Evolutionary conservation across 2,888 invertebrate species (phyloP), one percentile per base, ranked within the genome.

Genomic region (Trissolcus brochymenae): DNA sequence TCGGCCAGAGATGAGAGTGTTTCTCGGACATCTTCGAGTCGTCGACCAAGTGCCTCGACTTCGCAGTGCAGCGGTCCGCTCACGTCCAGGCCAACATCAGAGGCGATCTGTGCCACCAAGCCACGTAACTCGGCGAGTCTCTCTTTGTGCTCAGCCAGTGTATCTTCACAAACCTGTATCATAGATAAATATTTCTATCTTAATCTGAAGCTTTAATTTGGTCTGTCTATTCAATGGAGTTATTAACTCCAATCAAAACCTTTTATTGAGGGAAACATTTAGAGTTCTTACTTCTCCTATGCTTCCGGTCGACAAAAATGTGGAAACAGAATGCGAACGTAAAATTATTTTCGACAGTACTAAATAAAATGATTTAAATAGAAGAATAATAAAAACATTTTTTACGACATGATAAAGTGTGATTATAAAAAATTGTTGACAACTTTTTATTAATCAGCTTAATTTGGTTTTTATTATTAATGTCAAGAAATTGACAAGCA

Each of bases 41-140:
- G 91, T 72, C 93, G 91, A 50, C 94, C 95, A 61, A 96, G 89
- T 0, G 94, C 93, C 82, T 95, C 94, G 11, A 95, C 93, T 88
- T 96, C 95, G 25, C 93, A 93, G 78, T 94, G 94, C 73, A 95
- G 90, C 0, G 95, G 92, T 3, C 93, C 91, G 29, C 94, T 93
- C 11, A 92, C 92, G 84, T 93, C 93, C 79, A 94, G 87, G 13
- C 95, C 95, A 9, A 96, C 95, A 85, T 95, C 94, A 21, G 93
- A 92, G 0, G 95, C 95, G 66, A 96, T 95, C 81, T 94, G 93
- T 0, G 94, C 93, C 1, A 95, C 95, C 72, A 96, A 91, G 14
- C 93, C 93, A 2, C 93, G 93, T 21, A 96, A 91, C 85, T 95
- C 94, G 50, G 91, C 90, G 60, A 94, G 88, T 55, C 92, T 91